phyloP scores from a whole-genome alignment of 2,888 invertebrate species.

The Strigamia transsilvanica region DNA sequence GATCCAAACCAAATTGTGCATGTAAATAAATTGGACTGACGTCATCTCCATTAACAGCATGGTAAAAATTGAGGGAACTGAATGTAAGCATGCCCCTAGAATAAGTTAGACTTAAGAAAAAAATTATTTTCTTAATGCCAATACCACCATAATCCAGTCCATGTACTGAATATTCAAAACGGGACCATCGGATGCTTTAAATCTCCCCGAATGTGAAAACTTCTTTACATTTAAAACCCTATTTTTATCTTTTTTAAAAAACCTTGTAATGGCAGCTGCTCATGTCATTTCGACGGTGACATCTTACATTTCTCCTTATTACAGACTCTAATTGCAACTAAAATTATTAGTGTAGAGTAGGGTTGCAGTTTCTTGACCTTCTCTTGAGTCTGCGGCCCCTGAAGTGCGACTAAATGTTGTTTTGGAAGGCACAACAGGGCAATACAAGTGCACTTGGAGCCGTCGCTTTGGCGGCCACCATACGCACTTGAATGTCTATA shows the following conservation, averaged over 20 bases:
- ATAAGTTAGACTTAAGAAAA: neutral
- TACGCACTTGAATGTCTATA: constrained; percentile 22
- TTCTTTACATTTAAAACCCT: neutral
- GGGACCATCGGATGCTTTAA: neutral
- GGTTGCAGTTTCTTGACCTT: constrained; percentile 34
- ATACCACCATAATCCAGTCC: too few relatives aligned
- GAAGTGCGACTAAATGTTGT: constrained; percentile 45
- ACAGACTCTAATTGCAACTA: neutral
- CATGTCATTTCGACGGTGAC: neutral
- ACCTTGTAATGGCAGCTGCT: neutral
- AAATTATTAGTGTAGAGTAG: constrained; percentile 12
- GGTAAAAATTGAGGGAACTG: constrained; percentile 52
- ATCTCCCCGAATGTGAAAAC: neutral
- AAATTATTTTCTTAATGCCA: neutral
- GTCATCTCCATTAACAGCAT: constrained; percentile 34
- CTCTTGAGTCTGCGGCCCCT: neutral
- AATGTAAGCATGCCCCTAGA: constrained; percentile 40
- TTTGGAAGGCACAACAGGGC: constrained; percentile 23
- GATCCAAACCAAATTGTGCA: constrained; percentile 40
- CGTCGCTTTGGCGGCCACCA: constrained; percentile 39
- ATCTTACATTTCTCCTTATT: constrained; percentile 17
- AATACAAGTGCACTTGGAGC: constrained; percentile 31
- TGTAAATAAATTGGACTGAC: constrained; percentile 12
- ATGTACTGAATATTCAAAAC: constrained; percentile 23
- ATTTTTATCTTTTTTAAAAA: neutral